phyloP scores from a whole-genome alignment of 1,140 invertebrate species.

The Formica selysi region DNA sequence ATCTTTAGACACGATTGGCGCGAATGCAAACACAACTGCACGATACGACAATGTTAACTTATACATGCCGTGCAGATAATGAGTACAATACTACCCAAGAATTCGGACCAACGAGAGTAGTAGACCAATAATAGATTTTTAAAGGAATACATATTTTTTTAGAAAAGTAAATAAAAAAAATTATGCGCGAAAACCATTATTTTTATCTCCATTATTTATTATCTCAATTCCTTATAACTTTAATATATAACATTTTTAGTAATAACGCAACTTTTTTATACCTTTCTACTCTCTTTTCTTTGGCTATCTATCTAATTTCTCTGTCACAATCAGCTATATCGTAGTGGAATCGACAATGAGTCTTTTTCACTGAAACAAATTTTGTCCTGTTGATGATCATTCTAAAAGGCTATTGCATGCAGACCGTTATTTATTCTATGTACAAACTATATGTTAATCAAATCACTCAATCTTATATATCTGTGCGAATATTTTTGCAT shows the following conservation, averaged over 20 bases:
- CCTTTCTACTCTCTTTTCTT: background rate
- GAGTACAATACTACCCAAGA: background rate
- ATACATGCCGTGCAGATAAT: slow-evolving; percentile 17
- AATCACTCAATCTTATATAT: background rate
- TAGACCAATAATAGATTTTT: background rate
- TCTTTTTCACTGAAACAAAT: background rate
- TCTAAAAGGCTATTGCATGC: background rate
- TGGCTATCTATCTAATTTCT: background rate
- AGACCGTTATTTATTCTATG: background rate
- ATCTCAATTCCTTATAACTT: background rate
- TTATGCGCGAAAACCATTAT: background rate
- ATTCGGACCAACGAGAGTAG: background rate
- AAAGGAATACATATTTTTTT: background rate
- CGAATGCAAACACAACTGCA: background rate
- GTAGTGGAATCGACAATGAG: background rate
- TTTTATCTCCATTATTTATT: background rate
- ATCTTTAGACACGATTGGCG: slow-evolving; percentile 48
- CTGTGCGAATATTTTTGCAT: slow-evolving; percentile 13
- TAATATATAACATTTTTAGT: background rate
- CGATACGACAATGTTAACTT: slow-evolving; percentile 28
- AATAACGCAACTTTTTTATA: background rate
- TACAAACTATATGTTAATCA: background rate
- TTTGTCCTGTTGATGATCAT: background rate
- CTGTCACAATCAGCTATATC: background rate
- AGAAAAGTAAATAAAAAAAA: background rate